Evolutionary conservation across 1,140 invertebrate genomes (phyloP), one percentile per base, ranked within the genome.

Genomic region (Bradynema listronoti): DNA sequence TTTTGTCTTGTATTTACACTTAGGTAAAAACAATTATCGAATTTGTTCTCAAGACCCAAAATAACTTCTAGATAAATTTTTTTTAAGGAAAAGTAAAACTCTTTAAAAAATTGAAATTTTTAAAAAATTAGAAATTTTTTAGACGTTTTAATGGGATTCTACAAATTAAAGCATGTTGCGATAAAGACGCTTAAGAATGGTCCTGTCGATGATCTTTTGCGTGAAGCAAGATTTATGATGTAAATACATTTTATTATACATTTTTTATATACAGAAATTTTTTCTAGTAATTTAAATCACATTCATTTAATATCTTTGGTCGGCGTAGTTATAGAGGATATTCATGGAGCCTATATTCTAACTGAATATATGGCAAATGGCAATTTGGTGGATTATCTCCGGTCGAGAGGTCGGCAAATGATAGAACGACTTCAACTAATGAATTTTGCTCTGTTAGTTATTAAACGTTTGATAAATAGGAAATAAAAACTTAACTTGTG

Each of bases 291-390:
- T n/a, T n/a, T n/a, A n/a, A 86, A 88, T 71, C 94, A 99, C 82
- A 87, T 88, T 72, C 96, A 99, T 83, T 83, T 99, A 63, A 95
- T 99, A 36, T 89, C 91, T 73, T 83, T 99, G 65, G 84, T 96
- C 71, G 93, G 93, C 47, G 85, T 97, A 52, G 91, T 96, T 54
- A 86, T 93, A 79, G 83, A 83, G 24, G 57, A 52, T 24, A 33
- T 25, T 22, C 22, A 49, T n/a, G 87, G 86, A 76, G 87, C 94
- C 74, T 92, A 88, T 80, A 86, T 98, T 68, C 89, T 99, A 62
- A 97, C 92, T 46, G 95, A 99, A 81, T 97, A 88, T 81, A 97
- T 97, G 91, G 91, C 89, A 68, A 97, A 97, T 84, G 94, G 95
- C 67, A 94, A 89, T 78, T 83, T 99, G 61, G 90, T 98, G 27